Percentiles rank a stretch among this genome's conserved stretches.
phyloP scores from a whole-genome alignment of 2,113 vertebrate species.

The Mesocricetus auratus region DNA sequence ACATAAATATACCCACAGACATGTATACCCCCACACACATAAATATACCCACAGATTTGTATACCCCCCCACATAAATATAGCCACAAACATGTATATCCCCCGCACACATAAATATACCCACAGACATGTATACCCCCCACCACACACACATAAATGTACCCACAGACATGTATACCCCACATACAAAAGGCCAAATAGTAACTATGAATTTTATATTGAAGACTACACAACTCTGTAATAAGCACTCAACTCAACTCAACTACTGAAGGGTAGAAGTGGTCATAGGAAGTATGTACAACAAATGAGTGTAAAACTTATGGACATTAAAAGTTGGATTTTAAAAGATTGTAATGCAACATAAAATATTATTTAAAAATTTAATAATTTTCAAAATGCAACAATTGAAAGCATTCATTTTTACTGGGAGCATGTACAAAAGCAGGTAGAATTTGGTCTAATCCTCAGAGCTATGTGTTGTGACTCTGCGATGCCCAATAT shows the following conservation, averaged over 20 bases:
- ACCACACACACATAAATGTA: background rate
- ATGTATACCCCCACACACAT: background rate
- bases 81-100: too few relatives aligned
- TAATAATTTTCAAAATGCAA: background rate
- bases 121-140: background rate
- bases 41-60: too few relatives aligned
- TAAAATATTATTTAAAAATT: background rate
- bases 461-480: background rate
- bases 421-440: background rate
- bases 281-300: background rate
- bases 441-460: background rate
- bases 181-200: background rate
- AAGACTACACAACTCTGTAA: background rate
- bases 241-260: background rate
- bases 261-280: background rate
- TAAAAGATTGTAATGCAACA: background rate
- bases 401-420: background rate
- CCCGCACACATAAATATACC: background rate
- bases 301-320: background rate
- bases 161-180: background rate
- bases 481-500: background rate
- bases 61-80: too few relatives aligned
- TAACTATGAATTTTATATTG: background rate
- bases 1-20: background rate
- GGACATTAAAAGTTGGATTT: constrained; percentile 25